A percentile compares a stretch with the other conserved stretches of the same genome.
Conservation (phyloP, 1,140 invertebrate species). For the Cydia splendana region DNA sequence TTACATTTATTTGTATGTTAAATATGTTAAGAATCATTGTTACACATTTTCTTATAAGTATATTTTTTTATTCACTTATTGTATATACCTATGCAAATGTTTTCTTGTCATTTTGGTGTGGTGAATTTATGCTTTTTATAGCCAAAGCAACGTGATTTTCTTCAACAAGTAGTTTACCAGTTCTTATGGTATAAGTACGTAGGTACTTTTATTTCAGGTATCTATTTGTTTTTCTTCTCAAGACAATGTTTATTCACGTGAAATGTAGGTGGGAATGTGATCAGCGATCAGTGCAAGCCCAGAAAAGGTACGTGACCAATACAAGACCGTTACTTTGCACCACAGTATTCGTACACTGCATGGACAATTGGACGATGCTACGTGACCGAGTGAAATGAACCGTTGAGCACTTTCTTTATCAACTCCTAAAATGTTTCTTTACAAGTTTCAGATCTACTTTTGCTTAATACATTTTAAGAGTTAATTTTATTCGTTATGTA, state of each 20-base stretch:
- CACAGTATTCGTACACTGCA: background rate
- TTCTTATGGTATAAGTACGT: background rate
- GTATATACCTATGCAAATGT: no score
- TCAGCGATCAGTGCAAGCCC: background rate
- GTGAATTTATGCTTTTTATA: no score
- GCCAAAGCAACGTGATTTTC: no score
- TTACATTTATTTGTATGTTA: no score
- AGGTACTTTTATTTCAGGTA: background rate
- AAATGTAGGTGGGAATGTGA: background rate
- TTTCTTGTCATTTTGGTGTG: no score
- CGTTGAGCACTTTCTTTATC: background rate
- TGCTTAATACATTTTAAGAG: no score
- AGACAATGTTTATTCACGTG: background rate
- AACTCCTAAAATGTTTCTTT: background rate
- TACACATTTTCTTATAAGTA: no score
- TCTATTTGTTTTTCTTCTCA: background rate
- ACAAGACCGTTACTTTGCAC: constrained; percentile 1
- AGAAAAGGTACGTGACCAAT: constrained; percentile 6
- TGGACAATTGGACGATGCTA: constrained; percentile 8
- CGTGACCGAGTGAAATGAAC: constrained; percentile 8
- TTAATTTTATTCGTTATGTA: no score
- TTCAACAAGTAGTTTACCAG: background rate
- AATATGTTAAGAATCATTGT: no score
- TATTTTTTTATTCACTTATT: no score
- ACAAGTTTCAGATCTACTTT: background rate